These are phyloP conservation scores for Spilarctia lutea DNA, from an alignment of 2,888 invertebrate genomes.

Conservation along the genomic window DNA sequence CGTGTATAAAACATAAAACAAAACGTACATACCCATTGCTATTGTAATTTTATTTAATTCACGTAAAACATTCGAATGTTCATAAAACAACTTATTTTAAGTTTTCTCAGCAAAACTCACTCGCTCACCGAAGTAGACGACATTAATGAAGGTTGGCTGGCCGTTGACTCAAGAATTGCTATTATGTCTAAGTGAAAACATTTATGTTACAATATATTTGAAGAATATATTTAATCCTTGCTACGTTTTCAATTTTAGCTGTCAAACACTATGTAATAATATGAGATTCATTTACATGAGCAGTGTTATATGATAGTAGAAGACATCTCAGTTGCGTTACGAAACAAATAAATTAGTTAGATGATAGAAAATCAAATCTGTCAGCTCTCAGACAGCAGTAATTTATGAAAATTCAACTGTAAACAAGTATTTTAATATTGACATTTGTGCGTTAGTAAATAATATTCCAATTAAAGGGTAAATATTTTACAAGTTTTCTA, in stretches of 20 bases:
- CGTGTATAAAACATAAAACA: neutral
- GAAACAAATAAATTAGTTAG: neutral
- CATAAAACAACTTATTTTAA: conserved; percentile 25
- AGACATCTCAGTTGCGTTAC: neutral
- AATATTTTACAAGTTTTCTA: no score
- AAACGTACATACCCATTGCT: neutral
- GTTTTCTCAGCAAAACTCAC: conserved; percentile 17
- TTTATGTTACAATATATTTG: conserved; percentile 25
- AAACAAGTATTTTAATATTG: no score
- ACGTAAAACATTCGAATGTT: conserved; percentile 34
- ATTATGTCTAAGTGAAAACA: conserved; percentile 15
- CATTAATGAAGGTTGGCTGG: conserved; percentile 41
- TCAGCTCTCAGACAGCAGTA: neutral
- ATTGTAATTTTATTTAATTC: conserved; percentile 24
- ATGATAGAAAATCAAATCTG: neutral
- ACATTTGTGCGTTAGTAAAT: no score
- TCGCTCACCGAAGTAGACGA: conserved; percentile 24
- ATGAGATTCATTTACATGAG: conserved; percentile 2
- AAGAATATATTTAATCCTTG: conserved; percentile 20
- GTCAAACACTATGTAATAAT: conserved; percentile 25
- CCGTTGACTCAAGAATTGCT: conserved; percentile 27
- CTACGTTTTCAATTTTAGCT: conserved; percentile 7
- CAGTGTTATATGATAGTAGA: neutral
- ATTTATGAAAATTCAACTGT: no score
- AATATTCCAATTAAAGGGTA: no score